Evolutionary conservation across 2,113 vertebrate species (phyloP), one percentile per base, ranked within the genome.

Genomic region (Holacanthus passer): DNA sequence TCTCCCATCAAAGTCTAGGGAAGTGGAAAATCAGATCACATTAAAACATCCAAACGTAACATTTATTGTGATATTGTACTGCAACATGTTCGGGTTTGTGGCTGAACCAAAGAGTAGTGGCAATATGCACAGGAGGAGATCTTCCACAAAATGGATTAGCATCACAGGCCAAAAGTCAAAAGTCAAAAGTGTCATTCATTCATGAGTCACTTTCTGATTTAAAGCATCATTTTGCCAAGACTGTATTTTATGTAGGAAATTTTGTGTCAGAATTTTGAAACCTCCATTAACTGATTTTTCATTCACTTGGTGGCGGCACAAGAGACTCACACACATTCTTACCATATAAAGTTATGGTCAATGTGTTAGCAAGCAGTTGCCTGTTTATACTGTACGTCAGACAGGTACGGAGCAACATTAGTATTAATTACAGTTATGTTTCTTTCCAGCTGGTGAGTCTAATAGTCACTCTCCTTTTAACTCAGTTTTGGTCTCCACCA

Each of bases 1-100:
- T 77, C 63, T 58, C 20, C 31, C 69, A 68, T 27, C 50, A 74
- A n/a, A 63, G 50, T 58, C 29, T 16, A 59, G 19, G 32, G 62
- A 74, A 37, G 24, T 14, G 29, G 12, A 17, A 37, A 45, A 78
- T 12, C 53, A n/a, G 35, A 69, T 22, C 19, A 50, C 24, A 66
- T n/a, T 11, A 43, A 67, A 50, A 11, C 1, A 6, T 35, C 27
- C 37, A 63, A 67, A 63, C 19, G 35, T 60, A 8, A 52, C 1
- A 2, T 80, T 73, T 70, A 52, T 63, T 73, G 48, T 52, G 24
- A 64, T 41, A 27, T 55, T 82, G 66, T 24, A 43, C 50, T 31
- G 41, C 43, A n/a, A 27, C n/a, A n/a, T n/a, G n/a, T n/a, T 1
- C 8, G 35, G 35, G 5, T 37, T 37, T 32, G 22, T 35, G 29